Conservation (phyloP, 1,140 invertebrate species). For the Planococcus citri region DNA sequence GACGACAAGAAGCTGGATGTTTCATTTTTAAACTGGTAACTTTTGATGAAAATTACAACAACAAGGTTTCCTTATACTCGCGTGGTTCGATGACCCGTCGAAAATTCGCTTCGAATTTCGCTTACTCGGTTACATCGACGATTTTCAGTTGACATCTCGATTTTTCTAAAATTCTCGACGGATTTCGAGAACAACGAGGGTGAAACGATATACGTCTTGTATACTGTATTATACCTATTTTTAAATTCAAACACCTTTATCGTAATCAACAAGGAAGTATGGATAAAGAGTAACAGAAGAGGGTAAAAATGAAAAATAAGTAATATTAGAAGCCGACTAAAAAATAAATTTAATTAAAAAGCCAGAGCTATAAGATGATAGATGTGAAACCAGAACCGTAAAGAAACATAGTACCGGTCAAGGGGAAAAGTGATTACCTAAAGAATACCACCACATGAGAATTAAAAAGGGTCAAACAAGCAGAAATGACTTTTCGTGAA, state of each 20-base stretch:
- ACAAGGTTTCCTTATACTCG: too few relatives aligned
- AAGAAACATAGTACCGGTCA: not conserved
- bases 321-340: not conserved
- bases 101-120: too few relatives aligned
- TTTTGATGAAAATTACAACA: too few relatives aligned
- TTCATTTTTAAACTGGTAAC: too few relatives aligned
- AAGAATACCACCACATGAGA: not conserved
- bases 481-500: not conserved
- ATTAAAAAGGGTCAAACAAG: not conserved
- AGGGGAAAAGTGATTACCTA: not conserved
- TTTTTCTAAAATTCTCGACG: too few relatives aligned
- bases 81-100: too few relatives aligned
- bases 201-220: not conserved
- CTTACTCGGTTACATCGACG: too few relatives aligned
- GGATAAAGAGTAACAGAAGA: not conserved
- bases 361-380: not conserved
- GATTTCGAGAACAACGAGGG: not conserved
- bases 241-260: not conserved
- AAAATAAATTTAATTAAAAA: not conserved
- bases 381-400: not conserved
- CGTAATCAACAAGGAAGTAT: too few relatives aligned
- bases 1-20: too few relatives aligned
- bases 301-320: not conserved
- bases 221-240: not conserved
- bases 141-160: too few relatives aligned